Conservation (phyloP, 2,888 invertebrate species). For the Monoplex corrugatus region DNA sequence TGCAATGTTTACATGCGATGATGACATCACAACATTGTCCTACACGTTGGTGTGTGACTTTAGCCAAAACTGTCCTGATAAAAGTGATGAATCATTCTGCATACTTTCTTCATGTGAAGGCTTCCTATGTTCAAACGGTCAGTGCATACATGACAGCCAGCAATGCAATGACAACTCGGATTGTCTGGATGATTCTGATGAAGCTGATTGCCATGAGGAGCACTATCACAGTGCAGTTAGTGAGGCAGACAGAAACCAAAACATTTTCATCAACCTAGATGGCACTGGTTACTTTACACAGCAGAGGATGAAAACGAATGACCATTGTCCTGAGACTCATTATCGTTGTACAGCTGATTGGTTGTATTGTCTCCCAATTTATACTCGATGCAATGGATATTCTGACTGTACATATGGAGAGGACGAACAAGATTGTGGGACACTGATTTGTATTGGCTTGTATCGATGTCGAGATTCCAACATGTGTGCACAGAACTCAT, state of each 20-base stretch:
- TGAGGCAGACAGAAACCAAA: not conserved
- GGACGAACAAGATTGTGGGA: not conserved
- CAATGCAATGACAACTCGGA: not conserved
- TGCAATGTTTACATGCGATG: not conserved
- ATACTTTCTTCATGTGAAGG: not conserved
- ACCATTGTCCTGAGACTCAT: not conserved
- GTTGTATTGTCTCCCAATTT: not conserved
- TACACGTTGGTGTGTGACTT: slow-evolving; percentile 21
- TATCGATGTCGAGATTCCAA: not conserved
- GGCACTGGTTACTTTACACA: not conserved
- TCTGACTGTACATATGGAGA: not conserved
- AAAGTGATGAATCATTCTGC: slow-evolving; percentile 9
- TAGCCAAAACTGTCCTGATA: not conserved
- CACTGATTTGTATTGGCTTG: not conserved
- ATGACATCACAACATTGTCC: not conserved
- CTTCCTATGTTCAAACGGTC: not conserved
- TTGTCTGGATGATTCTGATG: slow-evolving; percentile 22
- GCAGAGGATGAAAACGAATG: not conserved
- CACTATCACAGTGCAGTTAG: too few species aligned
- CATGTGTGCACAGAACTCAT: not conserved
- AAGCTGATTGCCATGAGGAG: not conserved
- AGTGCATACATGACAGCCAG: not conserved
- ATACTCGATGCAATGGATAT: not conserved
- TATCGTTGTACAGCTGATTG: not conserved
- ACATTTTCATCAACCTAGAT: not conserved